These are phyloP conservation scores for Acrobasis suavella DNA, from an alignment of 2,888 invertebrate species.

Conservation along the genomic window DNA sequence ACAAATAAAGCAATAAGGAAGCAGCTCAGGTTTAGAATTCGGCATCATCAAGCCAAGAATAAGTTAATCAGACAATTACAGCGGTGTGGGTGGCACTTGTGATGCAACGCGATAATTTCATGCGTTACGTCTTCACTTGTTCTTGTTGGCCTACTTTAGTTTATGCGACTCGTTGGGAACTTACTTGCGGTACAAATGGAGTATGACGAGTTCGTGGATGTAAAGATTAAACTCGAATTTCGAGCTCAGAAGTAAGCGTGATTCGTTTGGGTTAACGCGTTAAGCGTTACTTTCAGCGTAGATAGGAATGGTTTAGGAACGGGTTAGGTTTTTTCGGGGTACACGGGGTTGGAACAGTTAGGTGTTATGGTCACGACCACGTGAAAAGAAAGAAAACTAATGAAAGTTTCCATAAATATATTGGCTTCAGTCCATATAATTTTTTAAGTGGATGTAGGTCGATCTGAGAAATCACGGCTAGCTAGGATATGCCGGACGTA, in stretches of 20 bases:
- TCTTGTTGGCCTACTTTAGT: conserved; percentile 15
- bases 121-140: conserved; percentile 19
- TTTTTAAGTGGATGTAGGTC: background rate
- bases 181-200: background rate
- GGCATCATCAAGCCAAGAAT: conserved; percentile 10
- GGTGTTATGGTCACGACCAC: no score
- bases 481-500: background rate
- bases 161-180: conserved; percentile 14
- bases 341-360: no score
- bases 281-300: no score
- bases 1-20: conserved; percentile 3
- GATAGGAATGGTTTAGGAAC: no score
- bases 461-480: background rate
- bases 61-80: conserved; percentile 13
- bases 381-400: no score
- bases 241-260: no score
- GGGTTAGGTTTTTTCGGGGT: no score
- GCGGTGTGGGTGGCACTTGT: conserved; percentile 5
- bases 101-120: conserved; percentile 19
- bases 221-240: no score
- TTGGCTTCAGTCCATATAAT: background rate
- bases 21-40: background rate
- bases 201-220: background rate
- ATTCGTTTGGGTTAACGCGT: no score
- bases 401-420: no score